Base-by-base conservation (phyloP, 2,888 invertebrate genomes). In the Beris chalybata region DNA sequence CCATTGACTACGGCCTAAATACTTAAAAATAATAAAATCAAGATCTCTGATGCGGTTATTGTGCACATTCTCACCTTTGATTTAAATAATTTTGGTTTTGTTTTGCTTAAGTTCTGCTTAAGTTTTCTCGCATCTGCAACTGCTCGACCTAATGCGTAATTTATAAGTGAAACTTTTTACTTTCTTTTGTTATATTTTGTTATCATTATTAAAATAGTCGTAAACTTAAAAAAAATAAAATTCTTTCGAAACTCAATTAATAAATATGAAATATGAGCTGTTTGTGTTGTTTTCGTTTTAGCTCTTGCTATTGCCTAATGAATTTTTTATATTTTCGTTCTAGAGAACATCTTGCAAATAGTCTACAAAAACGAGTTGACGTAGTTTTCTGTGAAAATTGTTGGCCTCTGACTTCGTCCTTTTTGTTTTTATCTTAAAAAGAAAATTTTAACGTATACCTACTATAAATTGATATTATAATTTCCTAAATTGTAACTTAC, bases 1-100 rank as follows among this genome's bases (percentile, higher is more conserved):
- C 80, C 30, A 69, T 78, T 50, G 79, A 79, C 64, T 77, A 75
- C 64, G 76, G 77, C 61, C 71, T 76, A 54, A 77, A 77, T 71
- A 55, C 69, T 64, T 69, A 68, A 68, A 45, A 61, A 38, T 3
- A 38, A 5, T 38, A 5, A 9, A 38, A 38, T 38, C 9, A 22
- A 1, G 22, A 22, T 22, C 22, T 22, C 22, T 22, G 22, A 22
- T 22, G 22, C 22, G 22, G 22, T 22, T 22, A 22, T 22, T 22
- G 22, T 22, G 22, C 22, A 2, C 22, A 22, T 22, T 22, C 22
- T 22, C 22, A 22, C 22, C 22, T 22, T 22, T 22, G 3, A 2
- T 22, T 22, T 22, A 22, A 22, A 22, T 22, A 22, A 22, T 22
- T 22, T 22, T 22, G 1, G 22, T 22, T 22, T 22, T 22, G 22